These are phyloP conservation scores for Eurytoma californica DNA, from an alignment of 2,888 invertebrate species.

Conservation along the genomic window DNA sequence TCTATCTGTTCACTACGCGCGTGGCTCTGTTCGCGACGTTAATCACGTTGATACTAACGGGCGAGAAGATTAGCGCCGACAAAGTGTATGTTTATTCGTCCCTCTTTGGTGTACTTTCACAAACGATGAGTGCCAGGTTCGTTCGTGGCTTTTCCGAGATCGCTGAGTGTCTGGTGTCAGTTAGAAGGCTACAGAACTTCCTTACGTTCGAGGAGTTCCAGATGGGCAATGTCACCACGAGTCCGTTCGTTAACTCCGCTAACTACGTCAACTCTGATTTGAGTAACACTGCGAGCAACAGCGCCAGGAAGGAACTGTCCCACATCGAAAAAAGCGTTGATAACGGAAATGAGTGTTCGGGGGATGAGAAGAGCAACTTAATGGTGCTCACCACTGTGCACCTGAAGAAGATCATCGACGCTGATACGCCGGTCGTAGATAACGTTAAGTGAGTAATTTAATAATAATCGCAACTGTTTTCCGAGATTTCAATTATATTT, in stretches of 20 bases:
- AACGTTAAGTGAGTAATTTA: no score
- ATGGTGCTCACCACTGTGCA: not conserved
- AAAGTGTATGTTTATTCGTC: conserved; percentile 79
- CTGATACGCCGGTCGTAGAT: no score
- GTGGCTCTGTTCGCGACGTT: conserved; percentile 87
- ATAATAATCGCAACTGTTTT: no score
- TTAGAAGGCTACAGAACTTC: conserved; percentile 74
- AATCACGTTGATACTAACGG: conserved; percentile 82
- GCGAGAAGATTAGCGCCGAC: conserved; percentile 83
- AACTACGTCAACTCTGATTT: no score
- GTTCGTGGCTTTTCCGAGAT: conserved; percentile 77
- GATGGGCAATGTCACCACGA: conserved; percentile 68
- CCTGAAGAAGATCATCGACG: not conserved
- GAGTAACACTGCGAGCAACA: not conserved
- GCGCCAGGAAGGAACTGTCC: conserved; percentile 5
- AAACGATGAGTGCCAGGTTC: conserved; percentile 79
- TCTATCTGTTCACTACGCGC: conserved; percentile 88
- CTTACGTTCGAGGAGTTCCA: conserved; percentile 73
- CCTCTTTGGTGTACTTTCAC: conserved; percentile 77
- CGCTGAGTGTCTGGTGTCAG: conserved; percentile 77
- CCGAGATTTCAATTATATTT: not conserved
- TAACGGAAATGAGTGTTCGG: conserved; percentile 15
- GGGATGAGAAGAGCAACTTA: not conserved
- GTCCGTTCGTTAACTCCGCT: no score
- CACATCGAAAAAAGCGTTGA: conserved; percentile 9